phyloP scores from a whole-genome alignment of 1,140 invertebrate species.

The Portunus trituberculatus region DNA sequence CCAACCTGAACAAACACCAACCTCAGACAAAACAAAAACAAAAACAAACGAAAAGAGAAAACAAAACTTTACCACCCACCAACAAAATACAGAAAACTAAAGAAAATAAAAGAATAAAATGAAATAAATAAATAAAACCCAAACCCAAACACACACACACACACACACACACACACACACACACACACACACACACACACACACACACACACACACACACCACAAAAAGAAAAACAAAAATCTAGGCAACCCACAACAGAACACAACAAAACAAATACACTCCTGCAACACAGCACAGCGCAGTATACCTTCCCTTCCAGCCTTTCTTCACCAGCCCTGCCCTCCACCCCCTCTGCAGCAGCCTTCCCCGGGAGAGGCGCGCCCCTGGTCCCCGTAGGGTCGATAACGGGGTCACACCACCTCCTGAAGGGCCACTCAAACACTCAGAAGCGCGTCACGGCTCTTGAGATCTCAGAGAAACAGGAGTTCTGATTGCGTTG shows the following conservation, averaged over 20 bases:
- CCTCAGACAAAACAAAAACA: neutral
- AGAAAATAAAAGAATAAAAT: no score
- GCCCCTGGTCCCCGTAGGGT: neutral
- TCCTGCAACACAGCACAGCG: no score
- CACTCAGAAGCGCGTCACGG: neutral
- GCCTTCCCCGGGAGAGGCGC: neutral
- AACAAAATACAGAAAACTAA: no score
- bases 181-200: no score
- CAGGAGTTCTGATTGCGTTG: slow-evolving; percentile 8
- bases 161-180: no score
- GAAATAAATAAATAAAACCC: neutral
- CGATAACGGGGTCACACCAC: slow-evolving; percentile 4
- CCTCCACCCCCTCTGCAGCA: neutral
- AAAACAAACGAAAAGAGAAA: neutral
- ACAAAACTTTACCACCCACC: neutral
- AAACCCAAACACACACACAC: no score
- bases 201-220: neutral
- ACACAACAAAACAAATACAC: no score
- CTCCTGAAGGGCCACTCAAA: neutral
- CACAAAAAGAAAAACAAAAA: neutral
- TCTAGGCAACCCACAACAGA: no score
- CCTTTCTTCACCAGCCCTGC: neutral
- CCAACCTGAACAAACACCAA: neutral
- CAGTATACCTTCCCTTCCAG: neutral
- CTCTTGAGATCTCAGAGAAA: neutral